phyloP scores from a whole-genome alignment of 64 coral and sea anemone genomes.

The Catalaphyllia jardinei region DNA sequence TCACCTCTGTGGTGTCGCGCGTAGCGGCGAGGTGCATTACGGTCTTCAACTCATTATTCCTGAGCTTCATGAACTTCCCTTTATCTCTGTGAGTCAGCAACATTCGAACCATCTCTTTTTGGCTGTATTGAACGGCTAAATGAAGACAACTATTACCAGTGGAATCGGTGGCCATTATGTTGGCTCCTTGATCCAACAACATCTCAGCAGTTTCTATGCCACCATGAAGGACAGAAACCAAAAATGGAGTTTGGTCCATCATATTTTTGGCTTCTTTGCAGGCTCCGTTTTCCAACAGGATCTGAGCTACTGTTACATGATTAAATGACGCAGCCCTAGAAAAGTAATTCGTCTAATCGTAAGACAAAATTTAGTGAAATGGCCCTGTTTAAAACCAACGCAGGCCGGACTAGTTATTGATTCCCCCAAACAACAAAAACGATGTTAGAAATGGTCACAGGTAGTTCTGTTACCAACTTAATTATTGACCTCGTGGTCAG shows the following conservation, averaged over 20 bases:
- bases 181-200: constrained; percentile 23
- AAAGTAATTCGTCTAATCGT: neutral
- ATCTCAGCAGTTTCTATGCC: constrained; percentile 8
- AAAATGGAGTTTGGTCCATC: constrained; percentile 37
- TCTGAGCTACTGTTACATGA: neutral
- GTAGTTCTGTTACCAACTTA: no score
- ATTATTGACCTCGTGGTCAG: no score
- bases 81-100: neutral
- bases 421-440: no score
- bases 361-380: no score
- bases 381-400: no score
- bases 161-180: neutral
- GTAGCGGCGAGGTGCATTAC: constrained; percentile 19
- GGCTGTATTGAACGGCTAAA: constrained; percentile 6
- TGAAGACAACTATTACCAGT: constrained; percentile 3
- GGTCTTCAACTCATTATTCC: constrained; percentile 6
- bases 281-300: constrained; percentile 34
- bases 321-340: neutral
- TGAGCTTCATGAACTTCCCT: neutral
- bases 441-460: no score
- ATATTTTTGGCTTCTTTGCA: constrained; percentile 13
- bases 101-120: neutral
- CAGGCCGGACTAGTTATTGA: no score
- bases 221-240: constrained; percentile 7
- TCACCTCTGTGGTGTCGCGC: neutral